Evolutionary conservation across 1,140 invertebrate genomes (phyloP), one percentile per base, ranked within the genome.

Genomic region (Ctenoplectra terminalis): DNA sequence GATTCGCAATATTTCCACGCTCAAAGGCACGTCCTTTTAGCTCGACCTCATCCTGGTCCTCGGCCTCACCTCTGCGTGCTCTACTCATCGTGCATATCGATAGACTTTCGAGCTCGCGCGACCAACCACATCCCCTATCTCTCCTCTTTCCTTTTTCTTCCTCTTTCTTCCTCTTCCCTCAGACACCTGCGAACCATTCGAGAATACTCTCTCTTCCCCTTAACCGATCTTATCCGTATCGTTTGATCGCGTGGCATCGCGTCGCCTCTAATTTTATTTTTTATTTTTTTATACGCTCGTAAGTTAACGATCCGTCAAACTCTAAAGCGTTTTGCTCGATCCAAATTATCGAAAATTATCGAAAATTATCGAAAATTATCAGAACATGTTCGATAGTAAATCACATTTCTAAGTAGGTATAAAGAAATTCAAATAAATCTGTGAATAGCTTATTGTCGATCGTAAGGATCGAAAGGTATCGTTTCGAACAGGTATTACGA

Each of bases 51-150:
- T 81, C 63, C 60, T 76, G 63, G 54, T 85, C 69, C 69, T 74
- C 43, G 43, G 15, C 50, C 48, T 67, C 78, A 20, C 26, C 50
- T 50, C 48, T 43, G 70, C 26, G 34, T 46, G 56, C 34, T 43
- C 50, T 50, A 54, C 72, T n/a, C 72, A 74, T 61, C 71, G 67
- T 73, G 82, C 86, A 87, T 87, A 87, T 87, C 85, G 85, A 87
- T 87, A 79, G 69, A 61, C 52, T 54, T 52, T 37, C 58, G 40
- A 77, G 46, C 20, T 17, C 13, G 48, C 5, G 23, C 46, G 34
- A 31, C 5, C 43, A 0, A 15, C 34, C 15, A 70, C 23, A 54
- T 20, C 7, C n/a, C 43, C 17, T 37, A 2, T 37, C 40, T 40
- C 40, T 40, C 9, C 40, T 40, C 9, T 9, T 23, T n/a, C 13